These are phyloP conservation scores for Pelodytes ibericus DNA, from an alignment of 2,797 vertebrate species.

Conservation along the genomic window DNA sequence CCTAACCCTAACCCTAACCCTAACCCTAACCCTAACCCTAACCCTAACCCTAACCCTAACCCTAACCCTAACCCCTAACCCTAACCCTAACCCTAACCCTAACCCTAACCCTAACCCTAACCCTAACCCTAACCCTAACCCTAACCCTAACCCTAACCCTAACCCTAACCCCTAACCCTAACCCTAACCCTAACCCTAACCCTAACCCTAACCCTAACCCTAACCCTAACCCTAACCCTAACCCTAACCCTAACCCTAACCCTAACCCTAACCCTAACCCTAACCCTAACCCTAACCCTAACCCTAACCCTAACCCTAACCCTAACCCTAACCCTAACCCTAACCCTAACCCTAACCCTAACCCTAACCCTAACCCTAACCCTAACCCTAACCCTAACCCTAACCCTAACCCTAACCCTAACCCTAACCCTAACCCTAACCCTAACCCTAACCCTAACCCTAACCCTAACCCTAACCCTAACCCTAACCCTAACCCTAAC, in stretches of 20 bases:
- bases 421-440: slow-evolving; percentile 12
- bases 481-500: slow-evolving; percentile 28
- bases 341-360: slow-evolving; percentile 34
- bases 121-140: background rate
- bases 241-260: slow-evolving; percentile 22
- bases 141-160: too few species aligned
- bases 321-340: slow-evolving; percentile 32
- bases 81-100: too few species aligned
- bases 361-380: slow-evolving; percentile 20
- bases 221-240: slow-evolving; percentile 4
- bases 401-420: slow-evolving; percentile 35
- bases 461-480: slow-evolving; percentile 6
- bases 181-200: too few species aligned
- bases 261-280: slow-evolving; percentile 18
- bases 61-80: too few species aligned
- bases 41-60: background rate
- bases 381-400: slow-evolving; percentile 20
- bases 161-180: too few species aligned
- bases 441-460: background rate
- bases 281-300: background rate
- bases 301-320: slow-evolving; percentile 25
- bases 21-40: background rate
- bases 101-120: background rate
- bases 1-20: background rate
- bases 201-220: background rate